A percentile compares a stretch with the other conserved stretches of the same genome.
Evolutionary conservation across 2,113 vertebrate genomes (phyloP).

Genomic region (Alectura lathami): DNA sequence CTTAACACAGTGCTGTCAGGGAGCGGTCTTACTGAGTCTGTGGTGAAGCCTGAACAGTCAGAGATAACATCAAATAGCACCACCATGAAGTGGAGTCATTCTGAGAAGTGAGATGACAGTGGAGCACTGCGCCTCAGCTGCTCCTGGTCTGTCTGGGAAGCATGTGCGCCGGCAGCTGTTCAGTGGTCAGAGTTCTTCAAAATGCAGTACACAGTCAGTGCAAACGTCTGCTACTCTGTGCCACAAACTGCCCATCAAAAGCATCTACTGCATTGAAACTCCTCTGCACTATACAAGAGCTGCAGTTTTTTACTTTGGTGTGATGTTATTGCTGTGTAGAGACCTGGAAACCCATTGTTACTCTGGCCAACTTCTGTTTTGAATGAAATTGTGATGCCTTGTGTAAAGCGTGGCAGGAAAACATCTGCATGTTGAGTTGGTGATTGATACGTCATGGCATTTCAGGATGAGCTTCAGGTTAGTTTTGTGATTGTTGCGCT

Average conservation of each 20-base stretch:
- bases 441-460: not conserved
- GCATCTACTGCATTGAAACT: not conserved
- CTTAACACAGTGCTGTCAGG: not conserved
- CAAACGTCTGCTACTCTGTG: not conserved
- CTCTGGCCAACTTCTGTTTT: not conserved
- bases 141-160: not conserved
- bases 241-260: fast-evolving
- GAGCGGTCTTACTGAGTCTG: not conserved
- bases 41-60: not conserved
- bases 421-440: not conserved
- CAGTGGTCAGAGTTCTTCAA: not conserved
- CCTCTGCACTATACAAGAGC: not conserved
- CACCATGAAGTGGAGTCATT: not conserved
- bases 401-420: not conserved
- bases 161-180: not conserved
- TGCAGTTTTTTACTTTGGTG: not conserved
- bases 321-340: not conserved
- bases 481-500: not conserved
- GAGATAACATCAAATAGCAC: not conserved
- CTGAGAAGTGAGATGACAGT: not conserved
- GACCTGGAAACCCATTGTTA: not conserved
- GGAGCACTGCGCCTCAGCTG: not conserved
- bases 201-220: not conserved
- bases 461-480: not conserved
- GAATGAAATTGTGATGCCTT: not conserved